A percentile compares a stretch with the other conserved stretches of the same genome.
Evolutionary conservation across 2,888 invertebrate genomes (phyloP).

Genomic region (Therioaphis trifolii): DNA sequence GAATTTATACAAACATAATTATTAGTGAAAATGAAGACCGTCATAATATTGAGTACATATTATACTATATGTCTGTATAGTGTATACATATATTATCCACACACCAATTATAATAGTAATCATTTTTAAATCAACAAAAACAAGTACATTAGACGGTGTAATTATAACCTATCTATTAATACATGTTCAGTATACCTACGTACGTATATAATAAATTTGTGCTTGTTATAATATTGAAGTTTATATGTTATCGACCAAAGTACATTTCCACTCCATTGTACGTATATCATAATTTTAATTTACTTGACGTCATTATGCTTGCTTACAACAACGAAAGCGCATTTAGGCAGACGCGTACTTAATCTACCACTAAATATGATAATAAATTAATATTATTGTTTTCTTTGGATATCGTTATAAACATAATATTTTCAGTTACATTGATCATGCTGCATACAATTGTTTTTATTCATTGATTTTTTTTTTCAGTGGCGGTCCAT

Average conservation of each 20-base stretch:
- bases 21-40: slow-evolving; percentile 21
- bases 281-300: slow-evolving; percentile 2
- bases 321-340: not conserved
- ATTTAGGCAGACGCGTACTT: too few species aligned
- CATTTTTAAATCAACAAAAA: slow-evolving; percentile 1
- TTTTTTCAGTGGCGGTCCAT: slow-evolving; percentile 29
- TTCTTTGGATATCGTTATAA: not conserved
- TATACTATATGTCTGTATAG: not conserved
- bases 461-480: not conserved
- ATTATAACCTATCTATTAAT: not conserved
- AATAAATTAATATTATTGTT: not conserved
- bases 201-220: not conserved
- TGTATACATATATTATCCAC: not conserved
- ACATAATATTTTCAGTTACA: not conserved
- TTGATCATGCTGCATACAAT: not conserved
- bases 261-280: too few species aligned
- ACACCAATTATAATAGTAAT: not conserved
- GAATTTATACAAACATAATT: slow-evolving; percentile 5
- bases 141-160: not conserved
- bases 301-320: not conserved
- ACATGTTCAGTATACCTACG: not conserved
- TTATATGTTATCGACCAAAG: slow-evolving; percentile 12
- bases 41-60: not conserved
- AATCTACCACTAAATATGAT: not conserved
- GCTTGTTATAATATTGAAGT: not conserved